Percentiles rank a stretch among this genome's conserved stretches.
Conservation (phyloP, 2,797 vertebrate species). For the Notamacropus eugenii region DNA sequence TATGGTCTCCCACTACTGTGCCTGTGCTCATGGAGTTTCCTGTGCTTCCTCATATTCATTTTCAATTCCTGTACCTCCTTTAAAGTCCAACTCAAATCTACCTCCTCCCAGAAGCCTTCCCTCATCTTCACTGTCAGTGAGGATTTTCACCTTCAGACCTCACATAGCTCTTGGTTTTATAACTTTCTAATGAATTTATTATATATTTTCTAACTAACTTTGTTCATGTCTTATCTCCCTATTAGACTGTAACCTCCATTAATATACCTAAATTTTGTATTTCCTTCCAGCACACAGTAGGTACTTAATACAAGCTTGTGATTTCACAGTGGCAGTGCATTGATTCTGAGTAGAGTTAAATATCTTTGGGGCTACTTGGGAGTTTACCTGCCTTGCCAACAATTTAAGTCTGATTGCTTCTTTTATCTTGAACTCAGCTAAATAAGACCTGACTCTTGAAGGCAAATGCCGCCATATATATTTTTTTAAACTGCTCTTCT, state of each 20-base stretch:
- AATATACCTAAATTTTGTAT: not conserved
- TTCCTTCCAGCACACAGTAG: not conserved
- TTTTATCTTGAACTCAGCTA: not conserved
- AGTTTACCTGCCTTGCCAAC: not conserved
- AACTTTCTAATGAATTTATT: not conserved
- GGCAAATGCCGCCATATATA: not conserved
- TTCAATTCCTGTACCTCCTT: not conserved
- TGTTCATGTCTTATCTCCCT: not conserved
- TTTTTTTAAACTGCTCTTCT: not conserved
- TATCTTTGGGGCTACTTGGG: not conserved
- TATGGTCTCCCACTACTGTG: not conserved
- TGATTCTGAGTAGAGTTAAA: not conserved
- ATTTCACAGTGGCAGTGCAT: not conserved
- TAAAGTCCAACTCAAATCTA: not conserved
- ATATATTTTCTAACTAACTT: not conserved
- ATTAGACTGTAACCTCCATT: not conserved
- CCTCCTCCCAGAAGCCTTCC: not conserved
- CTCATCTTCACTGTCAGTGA: not conserved
- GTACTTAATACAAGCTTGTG: not conserved
- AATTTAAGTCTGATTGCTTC: not conserved
- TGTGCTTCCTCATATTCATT: not conserved
- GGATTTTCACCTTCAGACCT: not conserved
- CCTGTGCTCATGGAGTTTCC: not conserved
- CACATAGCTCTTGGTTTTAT: not conserved
- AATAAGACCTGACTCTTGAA: not conserved